Conservation (phyloP, 2,797 vertebrate genomes). For the Syncerus caffer region DNA sequence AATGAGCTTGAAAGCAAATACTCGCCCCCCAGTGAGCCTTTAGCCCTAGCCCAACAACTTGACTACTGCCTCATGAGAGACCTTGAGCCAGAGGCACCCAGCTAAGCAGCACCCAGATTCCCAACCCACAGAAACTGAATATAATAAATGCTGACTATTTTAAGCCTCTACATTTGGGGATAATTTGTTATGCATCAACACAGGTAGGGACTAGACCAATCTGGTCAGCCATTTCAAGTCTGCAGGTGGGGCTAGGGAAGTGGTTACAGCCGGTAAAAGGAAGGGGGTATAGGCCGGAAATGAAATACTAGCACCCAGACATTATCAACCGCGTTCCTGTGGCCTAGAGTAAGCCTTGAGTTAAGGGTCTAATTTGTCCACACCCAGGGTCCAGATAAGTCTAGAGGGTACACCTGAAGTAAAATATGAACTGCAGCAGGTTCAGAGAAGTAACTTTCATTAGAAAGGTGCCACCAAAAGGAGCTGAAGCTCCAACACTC, state of each 20-base stretch:
- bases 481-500: neutral
- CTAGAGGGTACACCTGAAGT: neutral
- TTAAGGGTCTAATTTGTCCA: neutral
- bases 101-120: neutral
- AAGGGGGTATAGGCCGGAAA: neutral
- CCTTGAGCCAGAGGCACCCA: neutral
- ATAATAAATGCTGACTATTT: neutral
- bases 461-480: neutral
- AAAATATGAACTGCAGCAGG: neutral
- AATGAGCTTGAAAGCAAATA: conserved; percentile 29
- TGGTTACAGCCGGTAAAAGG: conserved; percentile 3
- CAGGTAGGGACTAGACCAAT: neutral
- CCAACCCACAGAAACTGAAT: neutral
- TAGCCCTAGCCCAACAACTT: neutral
- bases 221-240: conserved; percentile 43
- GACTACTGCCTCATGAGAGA: neutral
- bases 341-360: neutral
- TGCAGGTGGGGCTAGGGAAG: conserved; percentile 33
- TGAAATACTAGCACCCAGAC: conserved; percentile 11
- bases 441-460: neutral
- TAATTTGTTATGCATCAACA: conserved; percentile 49
- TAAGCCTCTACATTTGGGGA: neutral
- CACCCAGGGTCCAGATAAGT: neutral
- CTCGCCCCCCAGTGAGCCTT: neutral
- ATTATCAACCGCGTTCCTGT: conserved; percentile 2